Evolutionary conservation across 2,797 vertebrate genomes (phyloP).

Genomic region (Pangasius djambal): DNA sequence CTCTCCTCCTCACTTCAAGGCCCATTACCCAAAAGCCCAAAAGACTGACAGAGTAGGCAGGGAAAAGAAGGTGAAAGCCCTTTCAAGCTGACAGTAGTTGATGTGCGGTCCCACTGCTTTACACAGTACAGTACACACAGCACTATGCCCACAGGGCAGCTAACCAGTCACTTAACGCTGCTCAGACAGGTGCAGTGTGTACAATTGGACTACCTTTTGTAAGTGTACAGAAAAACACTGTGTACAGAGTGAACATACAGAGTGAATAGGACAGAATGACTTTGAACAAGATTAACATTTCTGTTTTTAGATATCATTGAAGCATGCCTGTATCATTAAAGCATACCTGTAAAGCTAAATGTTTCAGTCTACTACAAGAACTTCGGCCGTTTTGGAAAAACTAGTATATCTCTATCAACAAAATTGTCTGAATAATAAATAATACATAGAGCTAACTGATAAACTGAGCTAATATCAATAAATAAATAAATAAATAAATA

Average conservation of each 20-base stretch:
- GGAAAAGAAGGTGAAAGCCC: conserved; percentile 53
- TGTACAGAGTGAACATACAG: background rate
- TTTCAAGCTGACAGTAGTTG: conserved; percentile 50
- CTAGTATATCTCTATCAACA: background rate
- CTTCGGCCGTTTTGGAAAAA: background rate
- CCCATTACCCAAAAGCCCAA: conserved; percentile 55
- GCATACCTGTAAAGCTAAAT: background rate
- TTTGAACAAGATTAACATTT: conserved; percentile 1
- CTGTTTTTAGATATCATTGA: background rate
- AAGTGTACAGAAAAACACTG: conserved; percentile 29
- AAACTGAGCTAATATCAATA: background rate
- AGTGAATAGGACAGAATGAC: conserved; percentile 14
- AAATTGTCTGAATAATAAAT: background rate
- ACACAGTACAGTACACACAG: conserved; percentile 46
- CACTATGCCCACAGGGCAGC: conserved; percentile 38
- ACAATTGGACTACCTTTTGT: conserved; percentile 26
- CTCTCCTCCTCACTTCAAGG: conserved; percentile 46
- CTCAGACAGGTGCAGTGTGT: conserved; percentile 41
- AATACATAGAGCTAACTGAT: background rate
- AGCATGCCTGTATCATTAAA: background rate
- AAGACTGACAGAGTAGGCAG: conserved; percentile 52
- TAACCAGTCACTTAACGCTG: conserved; percentile 39
- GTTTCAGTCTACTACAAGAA: background rate
- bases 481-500: background rate
- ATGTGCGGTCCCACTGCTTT: conserved; percentile 44